phyloP scores from a whole-genome alignment of 2,113 vertebrate species.

The Kryptolebias marmoratus region DNA sequence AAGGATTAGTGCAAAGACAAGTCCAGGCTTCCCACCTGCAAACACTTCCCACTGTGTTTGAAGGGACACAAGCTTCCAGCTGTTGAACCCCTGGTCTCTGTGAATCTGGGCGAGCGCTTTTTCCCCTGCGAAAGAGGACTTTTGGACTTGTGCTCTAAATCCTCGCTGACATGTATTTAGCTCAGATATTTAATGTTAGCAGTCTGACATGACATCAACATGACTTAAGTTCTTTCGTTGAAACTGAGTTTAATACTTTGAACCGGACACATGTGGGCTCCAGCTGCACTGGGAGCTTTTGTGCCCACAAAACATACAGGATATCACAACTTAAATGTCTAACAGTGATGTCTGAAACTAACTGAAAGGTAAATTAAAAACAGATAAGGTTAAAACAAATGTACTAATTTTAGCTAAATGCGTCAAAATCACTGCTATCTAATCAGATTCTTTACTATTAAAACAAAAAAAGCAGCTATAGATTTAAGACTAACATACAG shows the following conservation, averaged over 20 bases:
- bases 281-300: too few species aligned
- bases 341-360: neutral
- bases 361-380: neutral
- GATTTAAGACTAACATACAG: neutral
- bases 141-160: constrained; percentile 64
- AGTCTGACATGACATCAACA: constrained; percentile 15
- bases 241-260: constrained; percentile 17
- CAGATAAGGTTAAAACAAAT: neutral
- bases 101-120: constrained; percentile 48
- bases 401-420: neutral
- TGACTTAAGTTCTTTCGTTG: constrained; percentile 5
- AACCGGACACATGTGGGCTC: neutral
- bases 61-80: constrained; percentile 55
- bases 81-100: constrained; percentile 55
- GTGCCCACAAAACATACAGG: too few species aligned
- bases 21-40: constrained; percentile 68
- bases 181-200: constrained; percentile 34
- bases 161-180: constrained; percentile 48
- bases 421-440: neutral
- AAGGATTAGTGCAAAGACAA: constrained; percentile 59
- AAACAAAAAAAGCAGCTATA: neutral
- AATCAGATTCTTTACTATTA: neutral
- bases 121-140: constrained; percentile 68
- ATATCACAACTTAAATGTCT: neutral
- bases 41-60: constrained; percentile 66